Conservation (phyloP, 2,113 vertebrate genomes). For the Gymnorhina tibicen region DNA sequence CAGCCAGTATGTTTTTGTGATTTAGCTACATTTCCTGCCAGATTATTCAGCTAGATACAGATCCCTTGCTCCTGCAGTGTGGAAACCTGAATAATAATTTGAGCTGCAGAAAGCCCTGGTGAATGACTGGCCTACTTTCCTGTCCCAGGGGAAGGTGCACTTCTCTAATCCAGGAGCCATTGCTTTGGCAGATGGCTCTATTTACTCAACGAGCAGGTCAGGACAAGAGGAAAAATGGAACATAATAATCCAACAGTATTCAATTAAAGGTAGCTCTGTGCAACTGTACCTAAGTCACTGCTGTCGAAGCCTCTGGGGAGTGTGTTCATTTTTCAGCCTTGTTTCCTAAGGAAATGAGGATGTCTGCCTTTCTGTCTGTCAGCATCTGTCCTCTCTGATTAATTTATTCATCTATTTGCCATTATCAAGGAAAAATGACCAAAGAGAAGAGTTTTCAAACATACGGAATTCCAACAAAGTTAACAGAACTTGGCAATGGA, state of each 20-base stretch:
- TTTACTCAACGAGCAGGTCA: slow-evolving; percentile 52
- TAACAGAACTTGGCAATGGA: background rate
- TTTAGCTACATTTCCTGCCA: slow-evolving; percentile 32
- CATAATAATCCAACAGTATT: slow-evolving; percentile 50
- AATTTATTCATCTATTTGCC: background rate
- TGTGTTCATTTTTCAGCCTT: slow-evolving; percentile 13
- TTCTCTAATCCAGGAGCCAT: slow-evolving; percentile 41
- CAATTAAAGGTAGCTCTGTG: slow-evolving; percentile 45
- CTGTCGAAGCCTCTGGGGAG: background rate
- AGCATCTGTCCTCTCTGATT: background rate
- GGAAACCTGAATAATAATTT: slow-evolving; percentile 53
- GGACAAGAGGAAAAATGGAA: slow-evolving; percentile 33
- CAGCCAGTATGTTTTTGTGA: slow-evolving; percentile 5
- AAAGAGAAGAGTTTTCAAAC: background rate
- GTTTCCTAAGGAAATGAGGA: slow-evolving; percentile 50
- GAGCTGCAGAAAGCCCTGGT: slow-evolving; percentile 36
- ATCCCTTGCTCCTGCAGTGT: background rate
- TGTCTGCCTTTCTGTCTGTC: slow-evolving; percentile 28
- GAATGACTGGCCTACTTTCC: slow-evolving; percentile 44
- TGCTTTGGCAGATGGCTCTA: slow-evolving; percentile 57
- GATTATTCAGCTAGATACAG: slow-evolving; percentile 11
- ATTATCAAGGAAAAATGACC: background rate
- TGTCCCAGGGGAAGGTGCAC: slow-evolving; percentile 24
- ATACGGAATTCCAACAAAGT: background rate
- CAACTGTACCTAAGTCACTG: slow-evolving; percentile 31